Base-by-base conservation (phyloP, 2,888 invertebrate genomes). In the Hedychridium roseum region DNA sequence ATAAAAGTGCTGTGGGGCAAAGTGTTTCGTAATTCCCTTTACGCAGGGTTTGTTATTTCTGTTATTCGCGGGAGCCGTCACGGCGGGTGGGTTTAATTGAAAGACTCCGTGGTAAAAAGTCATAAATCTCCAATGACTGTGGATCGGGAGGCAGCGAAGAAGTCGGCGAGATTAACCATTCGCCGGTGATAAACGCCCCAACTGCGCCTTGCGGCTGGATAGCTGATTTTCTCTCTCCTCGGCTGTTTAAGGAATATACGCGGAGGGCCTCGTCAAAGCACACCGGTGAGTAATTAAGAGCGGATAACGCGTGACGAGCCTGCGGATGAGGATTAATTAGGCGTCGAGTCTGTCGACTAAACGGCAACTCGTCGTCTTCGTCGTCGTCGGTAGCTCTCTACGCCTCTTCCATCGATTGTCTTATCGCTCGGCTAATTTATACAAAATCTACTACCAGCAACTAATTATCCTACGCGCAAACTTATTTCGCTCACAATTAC, bases 161-260 rank as follows among this genome's bases (percentile, higher is more conserved):
- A n/a, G n/a, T n/a, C n/a, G n/a, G n/a, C n/a, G n/a, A n/a, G n/a
- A n/a, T n/a, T n/a, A n/a, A n/a, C n/a, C n/a, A n/a, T n/a, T n/a
- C n/a, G n/a, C n/a, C n/a, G n/a, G n/a, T n/a, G n/a, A 21, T 45
- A 45, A 45, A 45, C 30, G 44, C 32, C 27, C 41, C 41, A 45
- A 31, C 21, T 15, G 16, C 43, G 7, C 2, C 28, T n/a, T n/a
- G n/a, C n/a, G n/a, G 20, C 34, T 4, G 11, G 21, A 5, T 34
- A 23, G 27, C 40, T 45, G 30, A 42, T 44, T 34, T 26, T 43
- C 45, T 26, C 32, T 30, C 18, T 15, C 16, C 30, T 6, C 26
- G 26, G 14, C 16, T 23, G 12, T 30, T 38, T 43, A 14, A 17
- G 2, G 17, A 40, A 39, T 40, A 30, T 27, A 40, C 15, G 30